These are phyloP conservation scores for Pemphredon lugubris DNA, from an alignment of 2,888 invertebrate genomes.

Conservation along the genomic window DNA sequence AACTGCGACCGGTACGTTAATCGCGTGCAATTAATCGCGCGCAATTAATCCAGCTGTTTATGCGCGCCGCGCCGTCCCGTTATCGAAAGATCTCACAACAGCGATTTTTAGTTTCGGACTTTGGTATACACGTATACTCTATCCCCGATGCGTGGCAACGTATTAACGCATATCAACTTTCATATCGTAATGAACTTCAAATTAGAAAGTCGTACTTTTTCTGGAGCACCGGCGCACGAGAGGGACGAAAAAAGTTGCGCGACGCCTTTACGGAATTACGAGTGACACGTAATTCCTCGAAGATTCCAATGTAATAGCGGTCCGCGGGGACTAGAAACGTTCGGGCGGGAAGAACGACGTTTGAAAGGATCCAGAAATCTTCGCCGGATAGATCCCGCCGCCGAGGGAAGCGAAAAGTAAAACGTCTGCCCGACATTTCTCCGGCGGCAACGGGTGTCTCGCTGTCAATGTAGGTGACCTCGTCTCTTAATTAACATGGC, in stretches of 20 bases:
- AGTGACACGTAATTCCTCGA: not conserved
- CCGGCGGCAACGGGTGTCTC: constrained; percentile 44
- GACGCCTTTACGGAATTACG: constrained; percentile 3
- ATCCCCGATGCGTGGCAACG: constrained; percentile 5
- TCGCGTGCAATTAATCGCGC: too few species aligned
- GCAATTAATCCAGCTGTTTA: too few species aligned
- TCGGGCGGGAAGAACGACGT: too few species aligned
- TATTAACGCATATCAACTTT: not conserved
- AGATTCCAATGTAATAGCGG: not conserved
- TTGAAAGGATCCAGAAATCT: too few species aligned
- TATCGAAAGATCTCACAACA: too few species aligned
- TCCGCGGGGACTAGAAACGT: not conserved
- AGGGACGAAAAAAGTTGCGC: not conserved
- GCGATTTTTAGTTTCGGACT: too few species aligned
- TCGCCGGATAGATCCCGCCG: not conserved
- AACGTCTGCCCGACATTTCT: constrained; percentile 62
- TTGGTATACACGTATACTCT: too few species aligned
- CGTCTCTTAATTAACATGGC: constrained; percentile 76
- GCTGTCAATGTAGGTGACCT: constrained; percentile 76
- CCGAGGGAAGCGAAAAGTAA: constrained; percentile 46
- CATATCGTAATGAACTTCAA: constrained; percentile 16
- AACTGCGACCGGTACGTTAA: too few species aligned
- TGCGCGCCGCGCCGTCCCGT: too few species aligned
- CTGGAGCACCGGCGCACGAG: not conserved
- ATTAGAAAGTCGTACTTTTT: constrained; percentile 33